Percentiles rank a stretch among this genome's conserved stretches.
Evolutionary conservation across 2,113 vertebrate species (phyloP).

Genomic region (Pyxicephalus adspersus): DNA sequence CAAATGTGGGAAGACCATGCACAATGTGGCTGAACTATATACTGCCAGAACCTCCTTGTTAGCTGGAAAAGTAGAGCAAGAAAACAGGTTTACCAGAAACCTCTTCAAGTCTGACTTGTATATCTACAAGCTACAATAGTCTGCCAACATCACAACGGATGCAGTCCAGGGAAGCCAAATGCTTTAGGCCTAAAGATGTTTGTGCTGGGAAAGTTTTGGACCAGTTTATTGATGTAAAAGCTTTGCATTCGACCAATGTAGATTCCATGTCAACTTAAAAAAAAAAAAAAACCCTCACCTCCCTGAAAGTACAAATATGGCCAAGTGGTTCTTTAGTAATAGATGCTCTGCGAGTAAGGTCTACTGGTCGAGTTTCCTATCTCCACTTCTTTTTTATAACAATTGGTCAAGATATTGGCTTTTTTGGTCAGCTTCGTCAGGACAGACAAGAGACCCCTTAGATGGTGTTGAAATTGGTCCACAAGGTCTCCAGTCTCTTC

Average conservation of each 20-base stretch:
- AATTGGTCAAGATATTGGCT: conserved; percentile 51
- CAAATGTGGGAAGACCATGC: not conserved
- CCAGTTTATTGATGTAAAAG: not conserved
- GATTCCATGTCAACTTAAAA: not conserved
- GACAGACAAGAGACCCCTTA: conserved; percentile 50
- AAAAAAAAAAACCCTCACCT: not conserved
- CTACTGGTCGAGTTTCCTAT: not conserved
- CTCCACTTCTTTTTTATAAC: conserved; percentile 50
- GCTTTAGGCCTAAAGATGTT: not conserved
- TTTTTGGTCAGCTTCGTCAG: conserved; percentile 56
- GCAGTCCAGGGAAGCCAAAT: not conserved
- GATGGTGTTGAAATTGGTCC: conserved; percentile 51
- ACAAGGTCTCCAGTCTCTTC: conserved; percentile 34
- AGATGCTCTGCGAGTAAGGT: conserved; percentile 10
- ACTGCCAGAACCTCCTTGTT: not conserved
- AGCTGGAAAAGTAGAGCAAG: not conserved
- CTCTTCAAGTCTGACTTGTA: not conserved
- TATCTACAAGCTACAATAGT: not conserved
- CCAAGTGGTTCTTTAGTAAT: conserved; percentile 1
- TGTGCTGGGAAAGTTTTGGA: not conserved
- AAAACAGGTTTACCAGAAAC: conserved; percentile 9
- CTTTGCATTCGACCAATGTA: not conserved
- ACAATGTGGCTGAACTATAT: not conserved
- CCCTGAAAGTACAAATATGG: not conserved
- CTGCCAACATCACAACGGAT: not conserved